A percentile compares a stretch with the other conserved stretches of the same genome.
phyloP scores from a whole-genome alignment of 2,888 invertebrate genomes.

The Didymodactylos carnosus region DNA sequence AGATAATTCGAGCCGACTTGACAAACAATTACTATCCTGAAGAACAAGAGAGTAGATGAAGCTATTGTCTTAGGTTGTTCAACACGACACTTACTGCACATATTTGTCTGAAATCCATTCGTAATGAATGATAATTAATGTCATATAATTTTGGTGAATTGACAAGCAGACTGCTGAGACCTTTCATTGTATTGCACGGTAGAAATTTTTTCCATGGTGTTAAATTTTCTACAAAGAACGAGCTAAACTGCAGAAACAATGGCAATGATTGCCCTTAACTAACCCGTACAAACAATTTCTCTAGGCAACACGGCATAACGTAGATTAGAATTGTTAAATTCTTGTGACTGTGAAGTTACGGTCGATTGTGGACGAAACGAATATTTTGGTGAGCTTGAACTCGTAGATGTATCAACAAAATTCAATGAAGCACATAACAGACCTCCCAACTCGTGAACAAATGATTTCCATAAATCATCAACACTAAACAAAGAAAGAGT shows the following conservation, averaged over 20 bases:
- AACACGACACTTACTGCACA: not conserved
- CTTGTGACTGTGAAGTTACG: not conserved
- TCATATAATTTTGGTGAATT: constrained; percentile 76
- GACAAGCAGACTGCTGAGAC: constrained; percentile 56
- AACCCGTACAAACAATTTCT: constrained; percentile 73
- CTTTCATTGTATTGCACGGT: constrained; percentile 49
- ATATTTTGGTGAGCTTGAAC: constrained; percentile 55
- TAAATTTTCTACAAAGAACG: constrained; percentile 53
- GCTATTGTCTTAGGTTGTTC: not conserved
- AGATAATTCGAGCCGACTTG: constrained; percentile 54
- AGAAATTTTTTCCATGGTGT: constrained; percentile 93
- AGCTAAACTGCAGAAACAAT: not conserved
- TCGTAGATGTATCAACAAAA: constrained; percentile 66
- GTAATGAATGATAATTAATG: constrained; percentile 14
- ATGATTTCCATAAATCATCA: constrained; percentile 57
- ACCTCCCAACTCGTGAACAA: constrained; percentile 75
- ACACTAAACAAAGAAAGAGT: too few species aligned
- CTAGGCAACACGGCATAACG: constrained; percentile 69
- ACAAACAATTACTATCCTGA: constrained; percentile 40
- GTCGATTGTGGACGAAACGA: constrained; percentile 39
- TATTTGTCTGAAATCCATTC: constrained; percentile 4
- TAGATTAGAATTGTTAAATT: constrained; percentile 18
- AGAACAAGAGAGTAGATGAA: not conserved
- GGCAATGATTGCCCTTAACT: not conserved
- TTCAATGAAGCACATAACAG: constrained; percentile 85